Evolutionary conservation across 2,797 vertebrate genomes (phyloP), one percentile per base, ranked within the genome.

Genomic region (Pseudochromis fuscus): DNA sequence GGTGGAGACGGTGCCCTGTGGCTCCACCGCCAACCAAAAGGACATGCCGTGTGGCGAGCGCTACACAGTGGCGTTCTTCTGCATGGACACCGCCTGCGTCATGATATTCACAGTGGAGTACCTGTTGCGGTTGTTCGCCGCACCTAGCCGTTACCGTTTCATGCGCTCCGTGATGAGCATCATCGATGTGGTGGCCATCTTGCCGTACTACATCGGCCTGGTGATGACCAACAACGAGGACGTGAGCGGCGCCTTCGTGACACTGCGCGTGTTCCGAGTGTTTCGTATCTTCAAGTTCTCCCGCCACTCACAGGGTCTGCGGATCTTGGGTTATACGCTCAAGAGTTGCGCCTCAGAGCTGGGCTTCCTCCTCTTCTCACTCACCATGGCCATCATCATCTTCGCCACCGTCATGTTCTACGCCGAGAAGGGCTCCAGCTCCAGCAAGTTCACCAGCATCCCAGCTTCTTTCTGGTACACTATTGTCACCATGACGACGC

Each of bases 331-430:
- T 80, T 99, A 99, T 91, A 99, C 97, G 0, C 95, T 99, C 69
- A 99, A 99, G 95, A 99, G 98, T 83, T 99, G 98, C n/a, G 98
- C 98, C 60, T 99, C 98, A 0, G 98, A 99, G 91, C 95, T 99
- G 67, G 98, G 98, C 90, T 99, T 99, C 85, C 96, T 99, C 31
- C 96, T 99, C 90, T 99, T 99, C 95, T 99, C 98, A n/a, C 96
- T 99, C 92, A 99, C 98, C 79, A 99, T 99, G 98, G 98, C 98
- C 94, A 99, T 99, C 94, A 99, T 99, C 93, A 99, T 99, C 93
- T 99, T 99, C 67, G 98, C 98, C 88, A 99, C 98, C 8, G 98
- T 99, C 93, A 99, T 99, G 98, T 99, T 99, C 94, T 99, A 99
- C 48, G 98, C 98, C 0, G 98, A 99, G 93, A 99, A 99, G 89